Evolutionary conservation across 2,797 vertebrate species (phyloP).

Genomic region (Crenichthys baileyi): DNA sequence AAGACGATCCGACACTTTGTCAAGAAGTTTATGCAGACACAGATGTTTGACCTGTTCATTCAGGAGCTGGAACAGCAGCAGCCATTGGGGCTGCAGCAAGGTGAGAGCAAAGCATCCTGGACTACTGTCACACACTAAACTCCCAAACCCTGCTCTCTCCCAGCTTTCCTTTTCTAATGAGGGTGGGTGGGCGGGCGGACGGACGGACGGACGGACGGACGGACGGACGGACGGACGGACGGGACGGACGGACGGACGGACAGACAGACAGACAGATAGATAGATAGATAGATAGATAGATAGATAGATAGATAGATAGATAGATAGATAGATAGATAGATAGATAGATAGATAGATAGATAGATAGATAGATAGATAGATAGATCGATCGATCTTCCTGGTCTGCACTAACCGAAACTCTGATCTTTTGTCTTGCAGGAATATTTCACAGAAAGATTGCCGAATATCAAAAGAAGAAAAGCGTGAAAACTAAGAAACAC

Average conservation of each 20-base stretch:
- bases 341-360: too few species aligned
- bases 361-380: too few species aligned
- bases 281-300: too few species aligned
- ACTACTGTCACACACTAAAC: background rate
- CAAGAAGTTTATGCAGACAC: slow-evolving; percentile 91
- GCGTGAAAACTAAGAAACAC: slow-evolving; percentile 74
- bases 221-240: too few species aligned
- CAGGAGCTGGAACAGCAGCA: slow-evolving; percentile 91
- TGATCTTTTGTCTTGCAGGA: slow-evolving; percentile 59
- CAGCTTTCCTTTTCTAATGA: too few species aligned
- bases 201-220: too few species aligned
- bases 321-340: too few species aligned
- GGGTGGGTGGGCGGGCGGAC: too few species aligned
- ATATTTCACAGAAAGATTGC: slow-evolving; percentile 80
- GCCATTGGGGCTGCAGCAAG: slow-evolving; percentile 84
- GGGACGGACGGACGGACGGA: too few species aligned
- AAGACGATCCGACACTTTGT: slow-evolving; percentile 85
- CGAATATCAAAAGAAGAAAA: slow-evolving; percentile 76
- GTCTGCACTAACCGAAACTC: background rate
- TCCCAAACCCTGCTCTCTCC: background rate
- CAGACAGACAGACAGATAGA: too few species aligned
- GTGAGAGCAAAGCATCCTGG: slow-evolving; percentile 62
- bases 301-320: too few species aligned
- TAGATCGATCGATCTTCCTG: background rate
- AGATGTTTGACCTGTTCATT: slow-evolving; percentile 95